A percentile compares a stretch with the other conserved stretches of the same genome.
These are phyloP conservation scores for Dasypus novemcinctus DNA, from an alignment of 2,113 vertebrate species.

Conservation along the genomic window DNA sequence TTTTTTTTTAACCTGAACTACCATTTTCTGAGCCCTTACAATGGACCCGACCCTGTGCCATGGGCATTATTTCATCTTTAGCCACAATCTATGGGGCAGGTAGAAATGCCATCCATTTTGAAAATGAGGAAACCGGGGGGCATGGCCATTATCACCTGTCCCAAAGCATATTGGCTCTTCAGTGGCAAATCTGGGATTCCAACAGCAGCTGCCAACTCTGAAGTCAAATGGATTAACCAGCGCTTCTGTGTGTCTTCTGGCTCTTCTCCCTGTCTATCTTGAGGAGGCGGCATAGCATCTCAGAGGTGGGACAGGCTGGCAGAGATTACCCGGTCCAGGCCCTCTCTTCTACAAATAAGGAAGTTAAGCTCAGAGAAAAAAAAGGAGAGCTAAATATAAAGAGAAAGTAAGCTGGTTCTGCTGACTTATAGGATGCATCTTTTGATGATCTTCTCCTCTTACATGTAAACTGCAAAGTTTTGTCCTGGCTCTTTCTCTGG, in stretches of 20 bases:
- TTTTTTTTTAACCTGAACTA: neutral
- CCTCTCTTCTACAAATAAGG: neutral
- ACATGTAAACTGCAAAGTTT: neutral
- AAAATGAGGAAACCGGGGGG: neutral
- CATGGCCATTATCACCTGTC: neutral
- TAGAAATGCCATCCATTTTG: neutral
- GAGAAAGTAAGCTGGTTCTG: neutral
- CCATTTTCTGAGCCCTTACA: neutral
- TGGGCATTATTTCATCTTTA: neutral
- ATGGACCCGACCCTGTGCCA: neutral
- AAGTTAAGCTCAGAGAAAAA: neutral
- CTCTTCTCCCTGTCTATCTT: neutral
- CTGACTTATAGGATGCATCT: neutral
- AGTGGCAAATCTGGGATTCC: neutral
- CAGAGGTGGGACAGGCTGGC: neutral
- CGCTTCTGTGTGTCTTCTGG: neutral
- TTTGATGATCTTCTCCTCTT: neutral
- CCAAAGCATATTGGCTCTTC: neutral
- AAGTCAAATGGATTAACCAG: neutral
- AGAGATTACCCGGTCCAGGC: neutral
- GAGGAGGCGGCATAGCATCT: neutral
- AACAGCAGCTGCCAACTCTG: neutral
- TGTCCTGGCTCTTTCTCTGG: neutral
- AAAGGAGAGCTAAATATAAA: neutral
- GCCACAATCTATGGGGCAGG: accelerated